These are phyloP conservation scores for Onchidella celtica DNA, from an alignment of 2,888 invertebrate species.

Conservation along the genomic window DNA sequence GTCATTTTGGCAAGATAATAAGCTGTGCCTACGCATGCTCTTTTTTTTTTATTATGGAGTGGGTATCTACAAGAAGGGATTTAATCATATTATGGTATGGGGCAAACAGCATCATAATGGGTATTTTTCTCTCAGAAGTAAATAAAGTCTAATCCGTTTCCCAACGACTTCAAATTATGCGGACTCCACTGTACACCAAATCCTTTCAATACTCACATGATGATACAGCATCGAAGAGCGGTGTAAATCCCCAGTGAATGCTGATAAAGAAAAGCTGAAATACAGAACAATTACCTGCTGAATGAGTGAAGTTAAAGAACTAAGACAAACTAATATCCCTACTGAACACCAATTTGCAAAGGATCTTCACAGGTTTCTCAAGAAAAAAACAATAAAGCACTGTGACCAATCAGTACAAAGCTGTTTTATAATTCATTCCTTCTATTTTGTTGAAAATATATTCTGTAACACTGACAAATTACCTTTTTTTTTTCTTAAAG, in stretches of 20 bases:
- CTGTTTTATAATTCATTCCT: too few species aligned
- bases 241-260: constrained; percentile 91
- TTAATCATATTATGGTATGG: too few species aligned
- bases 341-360: background rate
- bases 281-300: too few species aligned
- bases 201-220: constrained; percentile 86
- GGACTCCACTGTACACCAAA: too few species aligned
- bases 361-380: background rate
- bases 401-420: background rate
- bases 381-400: background rate
- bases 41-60: too few species aligned
- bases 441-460: too few species aligned
- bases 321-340: background rate
- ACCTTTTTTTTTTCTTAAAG: too few species aligned
- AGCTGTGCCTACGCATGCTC: too few species aligned
- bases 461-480: too few species aligned
- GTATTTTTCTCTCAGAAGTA: background rate
- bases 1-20: constrained; percentile 91
- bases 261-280: constrained; percentile 89
- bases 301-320: constrained; percentile 19
- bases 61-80: background rate
- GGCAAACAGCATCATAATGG: background rate
- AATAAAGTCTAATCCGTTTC: background rate
- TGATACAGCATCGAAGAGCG: constrained; percentile 88
- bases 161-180: too few species aligned